Evolutionary conservation across 2,888 invertebrate genomes (phyloP), one percentile per base, ranked within the genome.

Genomic region (Glaucopsyche alexis): DNA sequence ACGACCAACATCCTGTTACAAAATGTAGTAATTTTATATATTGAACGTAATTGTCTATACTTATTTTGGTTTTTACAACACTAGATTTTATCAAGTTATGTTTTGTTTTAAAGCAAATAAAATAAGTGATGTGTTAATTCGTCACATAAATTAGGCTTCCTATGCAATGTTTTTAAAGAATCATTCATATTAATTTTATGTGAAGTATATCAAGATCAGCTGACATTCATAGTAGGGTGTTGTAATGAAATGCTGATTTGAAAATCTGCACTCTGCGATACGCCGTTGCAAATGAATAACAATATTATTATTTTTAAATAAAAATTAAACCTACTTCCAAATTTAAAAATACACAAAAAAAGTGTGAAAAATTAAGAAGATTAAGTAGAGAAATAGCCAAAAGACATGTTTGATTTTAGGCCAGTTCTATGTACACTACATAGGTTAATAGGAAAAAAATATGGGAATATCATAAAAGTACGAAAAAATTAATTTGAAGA

Each of bases 1-100:
- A 38, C 29, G 29, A 29, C 60, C 60, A 60, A 60, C 60, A 60
- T 60, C 60, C 60, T 60, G 60, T 60, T 29, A 60, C 60, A 60
- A 60, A 60, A 60, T 60, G 29, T 38, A 14, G 13, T 60, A 60
- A 38, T 60, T 29, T 60, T 60, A 60, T 60, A 13, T 38, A 60
- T 60, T 60, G 29, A 29, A 38, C 13, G 29, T 60, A 29, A 60
- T 60, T 60, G 29, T 60, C 13, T 60, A 38, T 2, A 60, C 60
- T 60, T 38, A 60, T 29, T 19, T 60, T 1, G 13, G 60, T 60
- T 60, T 60, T 60, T 60, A 60, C 29, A 60, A 60, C 60, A 38
- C 29, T 38, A 38, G 29, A 60, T 60, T 60, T 38, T 60, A 60
- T 60, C 60, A 60, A 60, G 29, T 7, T 29, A 1, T 29, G 11